Percentiles rank a stretch among this genome's conserved stretches.
phyloP scores from a whole-genome alignment of 2,888 invertebrate genomes.

The Onthophagus sagittarius region DNA sequence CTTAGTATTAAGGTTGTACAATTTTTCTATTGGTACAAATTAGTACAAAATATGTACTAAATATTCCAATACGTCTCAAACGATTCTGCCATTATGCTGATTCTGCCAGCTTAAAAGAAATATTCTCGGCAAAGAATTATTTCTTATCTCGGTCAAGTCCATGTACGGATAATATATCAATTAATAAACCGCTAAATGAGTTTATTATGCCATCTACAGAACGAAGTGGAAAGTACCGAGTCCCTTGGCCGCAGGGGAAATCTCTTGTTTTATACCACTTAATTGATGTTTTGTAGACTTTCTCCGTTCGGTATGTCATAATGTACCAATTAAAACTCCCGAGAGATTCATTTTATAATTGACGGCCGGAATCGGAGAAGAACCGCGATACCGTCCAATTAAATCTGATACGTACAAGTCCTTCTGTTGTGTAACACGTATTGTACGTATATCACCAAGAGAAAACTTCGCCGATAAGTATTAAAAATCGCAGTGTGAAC shows the following conservation, averaged over 20 bases:
- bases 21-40: too few relatives aligned
- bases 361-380: not conserved
- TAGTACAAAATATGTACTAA: too few relatives aligned
- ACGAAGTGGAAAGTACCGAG: not conserved
- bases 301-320: not conserved
- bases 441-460: not conserved
- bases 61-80: too few relatives aligned
- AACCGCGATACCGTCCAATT: not conserved
- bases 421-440: not conserved
- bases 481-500: not conserved
- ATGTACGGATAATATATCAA: slow-evolving; percentile 12
- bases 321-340: not conserved
- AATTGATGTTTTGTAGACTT: not conserved
- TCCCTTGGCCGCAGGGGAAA: not conserved
- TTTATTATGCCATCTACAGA: slow-evolving; percentile 2
- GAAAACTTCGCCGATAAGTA: not conserved
- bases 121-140: not conserved
- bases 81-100: too few relatives aligned
- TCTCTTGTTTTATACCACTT: not conserved
- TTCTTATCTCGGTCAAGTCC: not conserved
- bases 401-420: not conserved
- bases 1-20: too few relatives aligned
- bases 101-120: too few relatives aligned
- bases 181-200: slow-evolving; percentile 9
- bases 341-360: not conserved